phyloP scores from a whole-genome alignment of 2,888 invertebrate genomes.

The Plutella xylostella region DNA sequence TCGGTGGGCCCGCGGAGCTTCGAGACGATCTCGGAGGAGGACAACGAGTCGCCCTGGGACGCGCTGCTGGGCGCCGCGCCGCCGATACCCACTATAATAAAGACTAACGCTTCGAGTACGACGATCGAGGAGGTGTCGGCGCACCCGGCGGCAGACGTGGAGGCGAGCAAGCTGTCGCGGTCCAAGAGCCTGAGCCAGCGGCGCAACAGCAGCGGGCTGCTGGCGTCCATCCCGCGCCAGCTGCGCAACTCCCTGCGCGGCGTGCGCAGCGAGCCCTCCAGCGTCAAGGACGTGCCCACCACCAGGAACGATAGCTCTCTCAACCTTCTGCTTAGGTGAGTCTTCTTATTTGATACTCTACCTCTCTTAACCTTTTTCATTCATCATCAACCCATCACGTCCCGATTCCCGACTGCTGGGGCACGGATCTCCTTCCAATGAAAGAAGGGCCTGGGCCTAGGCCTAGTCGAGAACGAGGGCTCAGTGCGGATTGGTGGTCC shows the following conservation, averaged over 20 bases:
- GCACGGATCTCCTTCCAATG: no score
- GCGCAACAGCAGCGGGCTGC: slow-evolving; percentile 62
- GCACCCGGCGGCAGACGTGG: slow-evolving; percentile 41
- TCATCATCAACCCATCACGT: no score
- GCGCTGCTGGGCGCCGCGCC: slow-evolving; percentile 58
- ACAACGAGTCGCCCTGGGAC: slow-evolving; percentile 55
- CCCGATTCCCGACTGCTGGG: no score
- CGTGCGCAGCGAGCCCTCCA: slow-evolving; percentile 61
- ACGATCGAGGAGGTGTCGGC: slow-evolving; percentile 42
- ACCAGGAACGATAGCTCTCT: slow-evolving; percentile 63
- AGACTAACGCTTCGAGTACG: slow-evolving; percentile 55
- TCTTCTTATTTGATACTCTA: no score
- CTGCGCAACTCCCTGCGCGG: slow-evolving; percentile 62
- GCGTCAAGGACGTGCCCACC: slow-evolving; percentile 59
- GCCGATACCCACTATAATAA: slow-evolving; percentile 57
- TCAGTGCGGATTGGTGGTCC: no score
- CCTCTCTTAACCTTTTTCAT: no score
- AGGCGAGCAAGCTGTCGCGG: slow-evolving; percentile 51
- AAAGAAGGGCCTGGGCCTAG: no score
- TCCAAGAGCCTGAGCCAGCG: slow-evolving; percentile 62
- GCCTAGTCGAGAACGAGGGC: no score
- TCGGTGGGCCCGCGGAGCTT: slow-evolving; percentile 63
- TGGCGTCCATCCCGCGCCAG: slow-evolving; percentile 65
- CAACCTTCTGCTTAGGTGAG: slow-evolving; percentile 63
- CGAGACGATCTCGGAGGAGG: slow-evolving; percentile 64